Conservation (phyloP, 2,888 invertebrate genomes). For the Drosophila vallismaia region DNA sequence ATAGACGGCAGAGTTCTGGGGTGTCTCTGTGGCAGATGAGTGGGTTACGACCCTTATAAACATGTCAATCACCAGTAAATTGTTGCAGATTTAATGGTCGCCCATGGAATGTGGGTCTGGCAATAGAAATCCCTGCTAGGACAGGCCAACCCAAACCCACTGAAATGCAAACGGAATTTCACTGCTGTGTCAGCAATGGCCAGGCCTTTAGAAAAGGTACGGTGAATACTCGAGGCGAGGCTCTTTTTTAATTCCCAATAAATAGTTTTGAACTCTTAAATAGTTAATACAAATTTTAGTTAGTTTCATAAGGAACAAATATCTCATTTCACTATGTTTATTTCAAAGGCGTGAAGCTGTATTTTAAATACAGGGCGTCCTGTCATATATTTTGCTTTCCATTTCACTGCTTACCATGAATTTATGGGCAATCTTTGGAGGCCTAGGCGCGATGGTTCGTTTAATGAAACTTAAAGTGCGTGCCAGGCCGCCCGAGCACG, state of each 20-base stretch:
- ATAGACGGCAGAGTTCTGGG: too few species aligned
- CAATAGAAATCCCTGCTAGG: constrained; percentile 16
- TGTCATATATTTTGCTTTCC: constrained; percentile 44
- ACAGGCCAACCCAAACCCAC: constrained; percentile 17
- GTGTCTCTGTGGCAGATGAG: constrained; percentile 4
- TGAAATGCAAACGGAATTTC: constrained; percentile 65
- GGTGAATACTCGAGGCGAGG: constrained; percentile 1
- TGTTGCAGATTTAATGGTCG: constrained; percentile 73
- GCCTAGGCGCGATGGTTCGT: constrained; percentile 44
- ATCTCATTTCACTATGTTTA: background rate
- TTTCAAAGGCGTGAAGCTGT: constrained; percentile 5
- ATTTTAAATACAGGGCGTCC: constrained; percentile 3
- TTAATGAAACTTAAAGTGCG: constrained; percentile 63
- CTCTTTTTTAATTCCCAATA: background rate
- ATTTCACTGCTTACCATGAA: constrained; percentile 67
- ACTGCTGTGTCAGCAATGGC: constrained; percentile 29
- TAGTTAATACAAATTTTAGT: too few species aligned
- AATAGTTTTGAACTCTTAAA: background rate
- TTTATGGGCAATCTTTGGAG: constrained; percentile 64
- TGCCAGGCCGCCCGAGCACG: constrained; percentile 62
- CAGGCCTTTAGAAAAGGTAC: constrained; percentile 6
- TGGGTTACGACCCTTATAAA: constrained; percentile 72
- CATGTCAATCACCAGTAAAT: constrained; percentile 80
- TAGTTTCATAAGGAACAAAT: too few species aligned
- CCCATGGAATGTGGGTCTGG: constrained; percentile 53